Percentiles rank a stretch among this genome's conserved stretches.
phyloP scores from a whole-genome alignment of 2,113 vertebrate genomes.

The Eulemur macaco region DNA sequence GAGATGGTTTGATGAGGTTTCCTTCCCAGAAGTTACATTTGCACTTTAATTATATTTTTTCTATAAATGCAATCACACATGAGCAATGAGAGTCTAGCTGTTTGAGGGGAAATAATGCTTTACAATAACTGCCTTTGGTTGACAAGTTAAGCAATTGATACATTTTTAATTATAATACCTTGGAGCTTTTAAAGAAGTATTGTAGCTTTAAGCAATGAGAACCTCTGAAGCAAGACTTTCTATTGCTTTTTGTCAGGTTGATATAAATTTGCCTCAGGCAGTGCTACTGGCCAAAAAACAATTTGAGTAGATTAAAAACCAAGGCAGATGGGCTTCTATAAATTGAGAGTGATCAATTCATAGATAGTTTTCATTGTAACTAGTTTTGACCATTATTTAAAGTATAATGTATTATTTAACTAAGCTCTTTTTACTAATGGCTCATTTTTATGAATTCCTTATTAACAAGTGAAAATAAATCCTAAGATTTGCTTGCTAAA shows the following conservation, averaged over 20 bases:
- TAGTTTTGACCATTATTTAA: constrained; percentile 68
- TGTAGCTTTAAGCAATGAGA: constrained; percentile 69
- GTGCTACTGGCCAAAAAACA: constrained; percentile 76
- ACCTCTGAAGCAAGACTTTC: constrained; percentile 74
- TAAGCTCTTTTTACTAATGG: constrained; percentile 49
- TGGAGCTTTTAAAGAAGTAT: constrained; percentile 65
- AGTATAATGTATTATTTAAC: constrained; percentile 60
- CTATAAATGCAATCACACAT: constrained; percentile 44
- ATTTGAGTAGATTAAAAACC: constrained; percentile 76
- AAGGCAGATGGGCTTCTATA: constrained; percentile 70
- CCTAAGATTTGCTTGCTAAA: not conserved
- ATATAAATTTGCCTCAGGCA: constrained; percentile 82
- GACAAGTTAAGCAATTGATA: constrained; percentile 72
- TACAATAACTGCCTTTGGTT: constrained; percentile 35
- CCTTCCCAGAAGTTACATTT: constrained; percentile 54
- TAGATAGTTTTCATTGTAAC: constrained; percentile 58
- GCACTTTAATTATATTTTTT: constrained; percentile 55
- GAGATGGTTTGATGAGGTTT: constrained; percentile 2
- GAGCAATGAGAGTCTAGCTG: not conserved
- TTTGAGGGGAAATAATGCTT: constrained; percentile 52
- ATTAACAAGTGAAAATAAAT: constrained; percentile 56
- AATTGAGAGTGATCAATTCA: constrained; percentile 66
- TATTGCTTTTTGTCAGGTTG: constrained; percentile 80
- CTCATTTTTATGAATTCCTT: constrained; percentile 59
- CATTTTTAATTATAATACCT: constrained; percentile 80